A percentile compares a stretch with the other conserved stretches of the same genome.
Conservation (phyloP, 1,140 invertebrate genomes). For the Camponotus vicinus region DNA sequence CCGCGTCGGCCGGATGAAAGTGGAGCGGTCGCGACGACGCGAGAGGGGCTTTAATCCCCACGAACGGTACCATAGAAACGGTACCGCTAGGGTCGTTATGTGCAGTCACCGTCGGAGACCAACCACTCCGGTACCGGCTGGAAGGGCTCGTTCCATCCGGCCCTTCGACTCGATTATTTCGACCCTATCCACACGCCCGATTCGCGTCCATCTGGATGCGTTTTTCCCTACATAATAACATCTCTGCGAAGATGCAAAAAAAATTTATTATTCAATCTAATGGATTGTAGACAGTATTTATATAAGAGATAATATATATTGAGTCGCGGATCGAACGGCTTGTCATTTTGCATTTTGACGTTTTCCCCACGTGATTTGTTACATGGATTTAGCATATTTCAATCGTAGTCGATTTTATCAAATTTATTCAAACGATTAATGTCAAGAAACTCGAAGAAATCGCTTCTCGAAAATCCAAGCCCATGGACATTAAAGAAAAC, state of each 20-base stretch:
- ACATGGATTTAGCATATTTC: no score
- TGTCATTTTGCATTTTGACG: no score
- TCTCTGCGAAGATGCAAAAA: not conserved
- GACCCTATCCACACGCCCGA: conserved; percentile 2
- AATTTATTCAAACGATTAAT: no score
- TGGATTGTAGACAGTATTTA: not conserved
- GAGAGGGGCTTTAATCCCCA: conserved; percentile 81
- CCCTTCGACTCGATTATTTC: conserved; percentile 43
- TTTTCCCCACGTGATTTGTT: no score
- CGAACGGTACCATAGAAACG: conserved; percentile 85
- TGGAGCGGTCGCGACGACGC: conserved; percentile 71
- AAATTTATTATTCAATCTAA: not conserved
- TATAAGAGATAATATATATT: not conserved
- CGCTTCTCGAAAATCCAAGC: conserved; percentile 63
- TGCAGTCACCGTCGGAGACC: conserved; percentile 61
- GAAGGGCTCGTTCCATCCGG: conserved; percentile 27
- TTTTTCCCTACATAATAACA: not conserved
- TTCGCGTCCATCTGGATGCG: conserved; percentile 26
- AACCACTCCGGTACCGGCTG: conserved; percentile 65
- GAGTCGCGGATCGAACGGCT: no score
- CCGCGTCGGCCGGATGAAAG: conserved; percentile 65
- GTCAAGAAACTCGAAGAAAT: no score
- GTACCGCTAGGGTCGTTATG: conserved; percentile 83
- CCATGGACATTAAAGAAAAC: conserved; percentile 75
- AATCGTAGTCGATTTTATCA: no score